Base-by-base conservation (phyloP, 2,797 vertebrate genomes). In the Hoplostethus atlanticus region DNA sequence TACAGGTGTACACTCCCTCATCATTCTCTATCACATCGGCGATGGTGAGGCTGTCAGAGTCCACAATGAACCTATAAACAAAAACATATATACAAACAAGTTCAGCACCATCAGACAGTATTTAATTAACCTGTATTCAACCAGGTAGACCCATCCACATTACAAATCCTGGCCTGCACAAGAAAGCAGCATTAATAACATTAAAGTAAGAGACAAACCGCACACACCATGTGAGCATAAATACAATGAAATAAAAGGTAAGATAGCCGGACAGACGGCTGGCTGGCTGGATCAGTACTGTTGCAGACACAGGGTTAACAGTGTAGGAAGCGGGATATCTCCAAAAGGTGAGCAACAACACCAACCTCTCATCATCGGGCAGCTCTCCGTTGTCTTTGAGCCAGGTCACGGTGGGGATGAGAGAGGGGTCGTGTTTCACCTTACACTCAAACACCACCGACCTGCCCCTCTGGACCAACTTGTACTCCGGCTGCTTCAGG, bases 361-460 rank as follows among this genome's bases (percentile, higher is more conserved):
- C 87, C 62, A 91, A 98, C 98, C 98, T 96, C 80, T 95, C 95
- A n/a, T 98, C 96, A 54, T 87, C 95, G 13, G 96, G 96, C 68
- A 99, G 93, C 79, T 97, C 97, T 57, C 85, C 89, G 0, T 92
- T 89, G 53, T 99, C 96, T 76, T 97, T 99, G 56, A 97, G 93
- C 98, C 98, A 99, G 2, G 68, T 94, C 89, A 96, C 84, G 50
- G 90, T 95, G 30, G 95, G 95, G 55, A 85, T 60, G 80, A 99
- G 95, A 0, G 96, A 94, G 8, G 93, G 89, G 91, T 99, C 98
- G 1, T 99, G 95, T 81, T 96, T 98, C 77, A 98, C 96, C 84
- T 93, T 95, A 87, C 98, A 99, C 86, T 98, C 96, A 88, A 99
- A 98, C 65, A 95, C 92, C 79, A 95, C 97, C 0, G 93, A 93